These are phyloP conservation scores for Heliconius charithonia DNA, from an alignment of 2,888 invertebrate genomes.

Conservation along the genomic window DNA sequence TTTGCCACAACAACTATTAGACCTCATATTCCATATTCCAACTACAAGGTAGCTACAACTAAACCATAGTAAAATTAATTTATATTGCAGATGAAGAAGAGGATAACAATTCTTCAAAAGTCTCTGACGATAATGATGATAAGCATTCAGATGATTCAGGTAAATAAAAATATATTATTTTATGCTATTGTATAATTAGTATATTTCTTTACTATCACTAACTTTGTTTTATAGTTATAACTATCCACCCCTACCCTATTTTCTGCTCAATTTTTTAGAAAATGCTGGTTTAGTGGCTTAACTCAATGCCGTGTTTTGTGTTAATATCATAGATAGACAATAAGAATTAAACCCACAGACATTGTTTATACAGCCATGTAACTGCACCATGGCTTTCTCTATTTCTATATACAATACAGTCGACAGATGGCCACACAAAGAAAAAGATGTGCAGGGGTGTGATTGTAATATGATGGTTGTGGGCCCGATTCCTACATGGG, in stretches of 20 bases:
- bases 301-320: not conserved
- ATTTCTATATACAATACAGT: too few relatives aligned
- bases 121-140: conserved; percentile 53
- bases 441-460: too few relatives aligned
- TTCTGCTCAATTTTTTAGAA: not conserved
- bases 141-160: conserved; percentile 49
- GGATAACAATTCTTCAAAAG: conserved; percentile 43
- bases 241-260: not conserved
- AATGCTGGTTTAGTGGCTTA: not conserved
- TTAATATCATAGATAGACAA: not conserved
- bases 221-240: not conserved
- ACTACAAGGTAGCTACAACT: too few relatives aligned
- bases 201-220: not conserved
- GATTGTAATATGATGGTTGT: too few relatives aligned
- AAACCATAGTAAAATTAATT: not conserved
- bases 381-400: not conserved
- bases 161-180: conserved; percentile 15
- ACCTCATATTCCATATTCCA: too few relatives aligned
- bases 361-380: not conserved
- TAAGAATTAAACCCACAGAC: not conserved
- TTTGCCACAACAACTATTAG: too few relatives aligned
- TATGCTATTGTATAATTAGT: not conserved
- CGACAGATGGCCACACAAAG: too few relatives aligned
- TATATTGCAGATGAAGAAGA: conserved; percentile 46
- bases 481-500: too few relatives aligned